Percentiles rank a stretch among this genome's conserved stretches.
These are phyloP conservation scores for Glaucopsyche alexis DNA, from an alignment of 2,888 invertebrate genomes.

Conservation along the genomic window DNA sequence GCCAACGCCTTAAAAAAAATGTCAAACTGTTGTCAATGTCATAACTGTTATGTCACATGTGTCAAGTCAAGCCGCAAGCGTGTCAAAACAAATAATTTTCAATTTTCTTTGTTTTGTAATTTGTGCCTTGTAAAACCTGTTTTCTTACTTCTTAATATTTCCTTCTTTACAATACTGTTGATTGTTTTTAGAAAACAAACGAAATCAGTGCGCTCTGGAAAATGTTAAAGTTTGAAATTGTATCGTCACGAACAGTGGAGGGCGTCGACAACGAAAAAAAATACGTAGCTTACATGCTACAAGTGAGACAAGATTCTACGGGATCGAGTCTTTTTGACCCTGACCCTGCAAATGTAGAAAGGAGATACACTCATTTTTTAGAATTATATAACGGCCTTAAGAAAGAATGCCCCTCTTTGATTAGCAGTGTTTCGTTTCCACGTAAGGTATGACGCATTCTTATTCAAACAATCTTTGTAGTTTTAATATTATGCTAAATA, in stretches of 20 bases:
- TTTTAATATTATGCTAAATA: constrained; percentile 17
- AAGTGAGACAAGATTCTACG: constrained; percentile 80
- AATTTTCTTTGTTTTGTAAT: constrained; percentile 10
- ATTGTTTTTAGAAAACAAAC: background rate
- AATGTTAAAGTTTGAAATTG: constrained; percentile 83
- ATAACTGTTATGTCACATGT: background rate
- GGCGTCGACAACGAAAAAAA: constrained; percentile 82
- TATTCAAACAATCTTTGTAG: constrained; percentile 33
- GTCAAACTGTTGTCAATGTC: constrained; percentile 6
- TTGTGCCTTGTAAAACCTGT: constrained; percentile 1
- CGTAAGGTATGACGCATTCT: constrained; percentile 76
- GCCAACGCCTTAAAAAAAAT: too few relatives aligned
- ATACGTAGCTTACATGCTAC: constrained; percentile 84
- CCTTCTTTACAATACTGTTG: background rate
- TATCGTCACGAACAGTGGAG: constrained; percentile 83
- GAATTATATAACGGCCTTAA: constrained; percentile 82
- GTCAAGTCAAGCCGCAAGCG: background rate
- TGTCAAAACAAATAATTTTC: constrained; percentile 16
- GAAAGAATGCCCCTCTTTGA: constrained; percentile 77
- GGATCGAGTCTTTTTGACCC: constrained; percentile 68
- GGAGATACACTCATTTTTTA: constrained; percentile 86
- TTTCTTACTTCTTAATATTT: too few relatives aligned
- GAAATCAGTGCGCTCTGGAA: background rate
- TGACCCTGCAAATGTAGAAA: constrained; percentile 83
- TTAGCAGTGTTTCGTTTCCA: constrained; percentile 81